Base-by-base conservation (phyloP, 2,113 vertebrate genomes). In the Bungarus multicinctus region DNA sequence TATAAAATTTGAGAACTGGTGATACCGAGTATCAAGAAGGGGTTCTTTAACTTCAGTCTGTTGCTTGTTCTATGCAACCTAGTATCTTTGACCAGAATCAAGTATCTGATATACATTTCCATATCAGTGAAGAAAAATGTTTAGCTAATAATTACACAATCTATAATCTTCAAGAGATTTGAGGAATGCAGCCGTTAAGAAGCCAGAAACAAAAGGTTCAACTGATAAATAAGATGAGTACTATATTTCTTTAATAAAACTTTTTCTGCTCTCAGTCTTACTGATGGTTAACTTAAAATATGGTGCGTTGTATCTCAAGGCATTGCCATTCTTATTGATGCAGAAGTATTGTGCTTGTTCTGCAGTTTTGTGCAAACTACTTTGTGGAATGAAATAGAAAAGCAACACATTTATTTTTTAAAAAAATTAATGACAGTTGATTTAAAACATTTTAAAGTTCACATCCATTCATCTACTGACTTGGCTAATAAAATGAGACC, bases 251-350 rank as follows among this genome's bases (percentile, higher is more conserved):
- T 81, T 81, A 22, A 81, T 39, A 39, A 22, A 22, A 81, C 2
- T 22, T 81, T 91, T 91, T 87, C 55, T 64, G 11, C 20, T 25
- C n/a, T 27, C 52, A 10, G n/a, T 57, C 1, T 4, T 85, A 16
- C 18, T 95, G 95, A 23, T 18, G 88, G 27, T 39, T 91, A 87
- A 90, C 45, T 20, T 87, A 47, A 22, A 22, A 81, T 43, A 53
- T 2, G 74, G 50, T 47, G 20, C 91, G 88, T 93, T 94, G 93
- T 87, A 60, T 93, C 91, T 94, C 88, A 93, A 85, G 90, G 50
- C 91, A 64, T 94, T 93, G 90, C 69, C 90, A 0, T 95, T 96
- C 91, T 94, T 95, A 94, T 94, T 95, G 93, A 96, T 45, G 1
- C 52, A 57, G 8, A 22, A 47, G 20, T 53, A 30, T 53, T 60